phyloP scores from a whole-genome alignment of 2,113 vertebrate genomes.

The Etheostoma spectabile region DNA sequence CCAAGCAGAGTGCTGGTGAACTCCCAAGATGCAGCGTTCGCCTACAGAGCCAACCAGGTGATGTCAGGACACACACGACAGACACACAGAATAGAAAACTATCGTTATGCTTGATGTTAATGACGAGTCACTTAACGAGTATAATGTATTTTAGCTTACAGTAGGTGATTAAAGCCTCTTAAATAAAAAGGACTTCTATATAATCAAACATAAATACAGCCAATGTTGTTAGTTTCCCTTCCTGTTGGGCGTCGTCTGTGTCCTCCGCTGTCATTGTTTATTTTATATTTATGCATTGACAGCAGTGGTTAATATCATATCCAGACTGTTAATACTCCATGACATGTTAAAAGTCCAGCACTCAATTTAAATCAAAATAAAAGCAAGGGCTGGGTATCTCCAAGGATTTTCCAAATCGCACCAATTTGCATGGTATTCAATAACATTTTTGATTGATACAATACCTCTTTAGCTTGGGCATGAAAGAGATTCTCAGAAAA shows the following conservation, averaged over 20 bases:
- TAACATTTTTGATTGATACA: too few relatives aligned
- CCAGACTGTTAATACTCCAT: too few relatives aligned
- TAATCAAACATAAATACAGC: not conserved
- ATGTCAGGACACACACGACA: not conserved
- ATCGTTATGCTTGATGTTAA: not conserved
- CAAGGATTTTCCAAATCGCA: too few relatives aligned
- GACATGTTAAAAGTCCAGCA: too few relatives aligned
- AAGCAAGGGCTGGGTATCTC: too few relatives aligned
- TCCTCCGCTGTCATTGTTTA: too few relatives aligned
- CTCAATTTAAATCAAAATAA: too few relatives aligned
- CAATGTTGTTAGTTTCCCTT: not conserved
- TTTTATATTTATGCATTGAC: not conserved
- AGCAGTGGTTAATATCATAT: too few relatives aligned
- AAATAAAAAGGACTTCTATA: not conserved
- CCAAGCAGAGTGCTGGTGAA: conserved; percentile 87
- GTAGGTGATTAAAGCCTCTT: not conserved
- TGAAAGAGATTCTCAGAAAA: too few relatives aligned
- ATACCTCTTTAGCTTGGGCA: too few relatives aligned
- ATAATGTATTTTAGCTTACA: not conserved
- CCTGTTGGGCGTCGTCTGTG: too few relatives aligned
- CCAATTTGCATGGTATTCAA: too few relatives aligned
- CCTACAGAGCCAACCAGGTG: conserved; percentile 87
- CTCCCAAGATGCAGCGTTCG: conserved; percentile 83
- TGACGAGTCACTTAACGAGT: not conserved
- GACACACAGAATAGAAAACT: not conserved